Base-by-base conservation (phyloP, 2,888 invertebrate species). In the Nomada hirtipes region DNA sequence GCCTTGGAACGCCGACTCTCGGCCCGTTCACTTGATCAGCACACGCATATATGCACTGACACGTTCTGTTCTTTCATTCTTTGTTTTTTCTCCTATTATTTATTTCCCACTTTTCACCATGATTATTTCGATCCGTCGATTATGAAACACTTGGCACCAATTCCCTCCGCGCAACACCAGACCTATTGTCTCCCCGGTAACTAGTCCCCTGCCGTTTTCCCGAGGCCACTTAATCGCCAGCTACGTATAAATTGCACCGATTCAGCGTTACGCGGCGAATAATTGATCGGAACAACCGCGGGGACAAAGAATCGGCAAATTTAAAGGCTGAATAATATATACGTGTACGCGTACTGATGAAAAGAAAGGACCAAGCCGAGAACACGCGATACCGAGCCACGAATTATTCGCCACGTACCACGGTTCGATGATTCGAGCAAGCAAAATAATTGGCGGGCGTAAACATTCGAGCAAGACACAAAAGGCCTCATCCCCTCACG, bases 1-100 rank as follows among this genome's bases (percentile, higher is more conserved):
- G 81, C 61, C 26, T 87, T 87, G 70, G 55, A 87, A 87, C 72
- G 74, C 76, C 79, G 67, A 78, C 50, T 82, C 82, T 78, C 79
- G 65, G 65, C 65, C 79, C 79, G 76, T 84, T 87, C 87, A 87
- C 78, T 84, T 87, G 84, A 79, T 86, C 82, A 84, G 88, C 87
- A 88, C 87, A 88, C 88, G 87, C 88, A 88, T 86, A 87, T 85
- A 88, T 87, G 88, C 88, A 87, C 87, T 74, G 70, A 87, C 88
- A 87, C 87, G 63, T 82, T 87, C 73, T 64, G 70, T 65, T 82
- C 64, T 53, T 11, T 70, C 60, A 13, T 57, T 57, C 61, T 26
- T 23, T 64, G 42, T 55, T 26, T 57, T 69, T 57, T 44, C 47
- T 57, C 29, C 26, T 47, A 26, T 52, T 11, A 11, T 77, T 20